Percentiles rank a stretch among this genome's conserved stretches.
These are phyloP conservation scores for Gallinago nigripennis DNA, from an alignment of 2,797 vertebrate species.

Conservation along the genomic window DNA sequence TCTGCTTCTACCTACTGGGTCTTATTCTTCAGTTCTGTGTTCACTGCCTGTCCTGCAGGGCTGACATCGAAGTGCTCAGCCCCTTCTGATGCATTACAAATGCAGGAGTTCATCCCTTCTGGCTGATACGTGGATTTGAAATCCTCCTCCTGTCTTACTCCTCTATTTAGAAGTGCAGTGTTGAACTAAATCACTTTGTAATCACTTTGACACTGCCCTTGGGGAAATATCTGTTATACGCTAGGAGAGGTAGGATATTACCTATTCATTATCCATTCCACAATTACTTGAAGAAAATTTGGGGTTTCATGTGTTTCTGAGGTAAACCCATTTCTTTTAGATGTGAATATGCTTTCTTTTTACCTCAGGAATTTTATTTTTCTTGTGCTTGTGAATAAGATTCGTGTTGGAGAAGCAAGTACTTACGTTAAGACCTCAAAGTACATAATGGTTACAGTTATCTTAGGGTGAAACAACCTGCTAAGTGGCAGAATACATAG, in stretches of 20 bases:
- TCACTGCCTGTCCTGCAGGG: background rate
- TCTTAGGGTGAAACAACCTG: background rate
- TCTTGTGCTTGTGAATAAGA: background rate
- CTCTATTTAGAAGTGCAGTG: background rate
- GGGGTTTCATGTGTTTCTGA: background rate
- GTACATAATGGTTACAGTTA: background rate
- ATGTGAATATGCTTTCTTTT: background rate
- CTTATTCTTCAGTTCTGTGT: background rate
- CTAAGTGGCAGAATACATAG: background rate
- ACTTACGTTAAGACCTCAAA: background rate
- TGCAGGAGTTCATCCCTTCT: background rate
- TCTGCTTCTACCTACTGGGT: background rate
- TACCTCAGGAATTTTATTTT: background rate
- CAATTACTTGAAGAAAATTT: background rate
- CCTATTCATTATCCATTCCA: background rate
- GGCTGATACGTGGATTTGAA: background rate
- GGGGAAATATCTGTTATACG: background rate
- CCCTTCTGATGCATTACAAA: background rate
- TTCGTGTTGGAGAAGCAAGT: background rate
- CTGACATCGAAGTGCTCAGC: background rate
- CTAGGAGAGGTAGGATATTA: background rate
- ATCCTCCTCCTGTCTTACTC: background rate
- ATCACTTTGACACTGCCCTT: background rate
- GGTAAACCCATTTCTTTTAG: background rate
- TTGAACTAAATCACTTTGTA: background rate